These are phyloP conservation scores for Suillia variegata DNA, from an alignment of 2,888 invertebrate genomes.

Conservation along the genomic window DNA sequence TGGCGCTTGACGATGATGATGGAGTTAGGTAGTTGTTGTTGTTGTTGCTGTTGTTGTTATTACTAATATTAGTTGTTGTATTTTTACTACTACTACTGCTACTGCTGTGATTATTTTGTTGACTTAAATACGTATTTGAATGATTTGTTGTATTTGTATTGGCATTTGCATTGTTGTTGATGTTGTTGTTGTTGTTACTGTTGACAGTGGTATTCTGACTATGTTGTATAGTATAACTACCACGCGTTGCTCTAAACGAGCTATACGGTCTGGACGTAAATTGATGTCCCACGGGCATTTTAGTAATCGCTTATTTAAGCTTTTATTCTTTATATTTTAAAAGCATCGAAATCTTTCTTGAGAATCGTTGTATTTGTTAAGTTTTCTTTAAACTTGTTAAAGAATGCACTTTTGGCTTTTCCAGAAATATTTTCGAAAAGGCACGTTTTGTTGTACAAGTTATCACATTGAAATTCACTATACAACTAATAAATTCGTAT, in stretches of 20 bases:
- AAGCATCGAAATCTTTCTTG: no score
- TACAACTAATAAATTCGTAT: conserved; percentile 29
- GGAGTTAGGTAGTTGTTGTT: conserved; percentile 27
- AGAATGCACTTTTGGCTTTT: neutral
- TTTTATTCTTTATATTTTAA: neutral
- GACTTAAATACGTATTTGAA: conserved; percentile 6
- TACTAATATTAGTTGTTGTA: neutral
- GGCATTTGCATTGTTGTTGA: conserved; percentile 13
- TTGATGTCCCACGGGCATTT: conserved; percentile 60
- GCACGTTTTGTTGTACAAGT: neutral
- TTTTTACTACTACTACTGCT: conserved; percentile 1
- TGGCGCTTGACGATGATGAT: conserved; percentile 17
- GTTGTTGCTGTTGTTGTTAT: conserved; percentile 22
- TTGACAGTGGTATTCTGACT: conserved; percentile 25
- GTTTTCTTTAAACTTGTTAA: neutral
- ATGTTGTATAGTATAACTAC: conserved; percentile 39
- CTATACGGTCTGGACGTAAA: conserved; percentile 59
- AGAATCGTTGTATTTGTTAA: neutral
- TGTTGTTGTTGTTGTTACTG: conserved; percentile 13
- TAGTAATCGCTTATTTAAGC: conserved; percentile 28
- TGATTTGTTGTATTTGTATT: conserved; percentile 23
- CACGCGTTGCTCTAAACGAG: conserved; percentile 57
- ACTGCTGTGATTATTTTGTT: conserved; percentile 6
- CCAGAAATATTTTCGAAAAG: neutral
- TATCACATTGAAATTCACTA: conserved; percentile 25